Base-by-base conservation (phyloP, 2,888 invertebrate species). In the Dyspetes luteomarginatus region DNA sequence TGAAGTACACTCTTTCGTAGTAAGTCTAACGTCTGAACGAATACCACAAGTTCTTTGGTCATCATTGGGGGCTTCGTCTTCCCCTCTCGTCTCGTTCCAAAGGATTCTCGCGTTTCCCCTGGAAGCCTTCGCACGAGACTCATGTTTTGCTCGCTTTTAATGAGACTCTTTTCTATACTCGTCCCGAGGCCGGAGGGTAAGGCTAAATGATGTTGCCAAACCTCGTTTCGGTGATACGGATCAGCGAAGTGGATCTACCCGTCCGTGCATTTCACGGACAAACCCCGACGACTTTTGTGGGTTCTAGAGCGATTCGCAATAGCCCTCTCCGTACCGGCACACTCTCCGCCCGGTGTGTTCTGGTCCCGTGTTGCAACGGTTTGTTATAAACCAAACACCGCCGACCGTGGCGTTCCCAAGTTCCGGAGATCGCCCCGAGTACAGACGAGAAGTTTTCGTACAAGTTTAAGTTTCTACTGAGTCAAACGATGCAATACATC, bases 141-240 rank as follows among this genome's bases (percentile, higher is more conserved):
- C 83, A 82, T 87, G 89, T 88, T 88, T 90, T 87, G 88, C 88
- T 85, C 83, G 85, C 28, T 80, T 81, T 81, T 90, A 90, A 90
- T 90, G 90, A 90, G 90, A 91, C 91, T 90, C 89, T 90, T 90
- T 90, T 90, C 89, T 88, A 36, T 36, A 87, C 85, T 84, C 78
- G 83, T 82, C 83, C 77, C 79, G 81, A 84, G 67, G 12, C 9
- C 9, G 17, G 82, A 78, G 82, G 84, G 83, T 82, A 81, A 83
- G 84, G 87, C 86, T 89, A 89, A 90, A 89, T 89, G 88, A 87
- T 87, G 88, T 91, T 90, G 91, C 89, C 88, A 89, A 90, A 91
- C 88, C 90, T 91, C 91, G 91, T 91, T 91, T 91, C 88, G 86
- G 86, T 88, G 91, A 91, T 91, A 91, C 87, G 90, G 88, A 91